Evolutionary conservation across 37 sponge, comb jelly and placozoan genomes (phyloP).

Genomic region (Ephydatia muelleri): DNA sequence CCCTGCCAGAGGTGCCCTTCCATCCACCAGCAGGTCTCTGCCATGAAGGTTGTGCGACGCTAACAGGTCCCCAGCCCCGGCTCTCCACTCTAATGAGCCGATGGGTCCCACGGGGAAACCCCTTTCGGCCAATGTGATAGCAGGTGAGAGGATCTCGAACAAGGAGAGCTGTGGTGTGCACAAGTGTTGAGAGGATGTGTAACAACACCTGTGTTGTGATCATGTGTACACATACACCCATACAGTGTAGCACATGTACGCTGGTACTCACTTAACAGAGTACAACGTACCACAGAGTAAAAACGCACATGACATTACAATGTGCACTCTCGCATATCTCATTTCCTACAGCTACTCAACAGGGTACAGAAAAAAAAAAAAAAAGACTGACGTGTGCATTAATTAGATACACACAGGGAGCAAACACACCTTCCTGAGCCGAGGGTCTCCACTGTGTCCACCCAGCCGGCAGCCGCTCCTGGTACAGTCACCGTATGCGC

Average conservation of each 20-base stretch:
- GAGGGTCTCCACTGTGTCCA: constrained; percentile 77
- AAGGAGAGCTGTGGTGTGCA: constrained; percentile 54
- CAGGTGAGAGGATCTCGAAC: constrained; percentile 66
- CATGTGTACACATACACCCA: neutral
- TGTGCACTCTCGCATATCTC: no score
- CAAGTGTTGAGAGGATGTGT: no score
- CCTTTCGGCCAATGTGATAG: constrained; percentile 72
- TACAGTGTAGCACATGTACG: neutral
- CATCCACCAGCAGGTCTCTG: constrained; percentile 58
- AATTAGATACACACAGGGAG: neutral
- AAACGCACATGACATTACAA: no score
- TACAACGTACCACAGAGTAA: constrained; percentile 7
- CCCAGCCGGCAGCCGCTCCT: constrained; percentile 89
- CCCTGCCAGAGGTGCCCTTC: constrained; percentile 67
- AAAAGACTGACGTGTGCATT: no score
- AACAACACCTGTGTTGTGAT: neutral
- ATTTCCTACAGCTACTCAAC: no score
- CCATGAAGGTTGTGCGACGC: constrained; percentile 52
- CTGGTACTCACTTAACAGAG: constrained; percentile 16
- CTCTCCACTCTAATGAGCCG: constrained; percentile 54
- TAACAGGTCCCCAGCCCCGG: constrained; percentile 32
- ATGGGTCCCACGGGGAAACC: constrained; percentile 81
- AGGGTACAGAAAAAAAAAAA: no score
- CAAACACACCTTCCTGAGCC: constrained; percentile 71
- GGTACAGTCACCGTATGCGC: constrained; percentile 83